Evolutionary conservation across 2,797 vertebrate genomes (phyloP), one percentile per base, ranked within the genome.

Genomic region (Alfaro cultratus): DNA sequence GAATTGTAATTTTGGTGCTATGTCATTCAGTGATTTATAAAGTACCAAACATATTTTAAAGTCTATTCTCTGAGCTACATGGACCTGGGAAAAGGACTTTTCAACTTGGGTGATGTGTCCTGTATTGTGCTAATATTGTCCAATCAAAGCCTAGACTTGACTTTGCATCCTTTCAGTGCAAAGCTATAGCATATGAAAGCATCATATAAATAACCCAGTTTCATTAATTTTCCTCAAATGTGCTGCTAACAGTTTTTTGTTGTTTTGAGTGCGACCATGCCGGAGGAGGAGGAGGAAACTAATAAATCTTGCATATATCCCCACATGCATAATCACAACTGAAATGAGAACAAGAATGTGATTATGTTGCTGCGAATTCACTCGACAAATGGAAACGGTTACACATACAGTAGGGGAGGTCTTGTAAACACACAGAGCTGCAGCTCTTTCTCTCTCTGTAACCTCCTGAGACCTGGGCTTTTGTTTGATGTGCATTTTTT

Each of bases 261-360:
- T 81, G 51, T 80, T 31, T 39, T 55, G 18, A 47, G 26, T 46
- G 46, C 8, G 53, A 62, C 39, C 75, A 34, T 36, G 68, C 45
- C 0, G 5, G 51, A 55, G 41, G 51, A 86, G 39, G 60, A 86
- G 34, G 60, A 83, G 76, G 77, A 76, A 39, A 55, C 43, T 45
- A 72, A 82, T 84, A 79, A 81, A 78, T 86, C 68, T 81, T 53
- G 47, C 73, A 88, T 46, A 77, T 85, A 76, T 84, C 77, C 75
- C 62, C 57, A 79, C 60, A 55, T 80, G 60, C 72, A 45, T 85
- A 87, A 88, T 83, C 45, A 79, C 60, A 43, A 41, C 53, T 57
- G 47, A 82, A 88, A 83, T 77, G 46, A 82, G 72, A 84, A 71
- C 75, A 82, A 73, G 75, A 81, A 74, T 70, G 55, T 74, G 26